Evolutionary conservation across 2,113 vertebrate genomes (phyloP).

Genomic region (Thomomys bottae): DNA sequence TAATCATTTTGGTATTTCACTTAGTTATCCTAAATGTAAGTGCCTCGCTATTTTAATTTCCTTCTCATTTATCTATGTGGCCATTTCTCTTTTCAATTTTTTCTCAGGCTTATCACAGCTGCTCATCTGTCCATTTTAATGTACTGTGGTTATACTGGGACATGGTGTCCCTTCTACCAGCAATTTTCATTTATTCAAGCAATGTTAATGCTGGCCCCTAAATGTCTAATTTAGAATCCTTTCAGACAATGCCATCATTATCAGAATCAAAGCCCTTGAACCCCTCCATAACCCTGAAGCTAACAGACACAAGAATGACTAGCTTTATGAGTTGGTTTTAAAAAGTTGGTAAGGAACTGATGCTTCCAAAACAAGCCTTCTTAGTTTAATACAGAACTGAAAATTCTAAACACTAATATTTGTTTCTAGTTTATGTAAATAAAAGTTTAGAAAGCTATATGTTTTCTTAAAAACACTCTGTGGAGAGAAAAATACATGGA

Average conservation of each 20-base stretch:
- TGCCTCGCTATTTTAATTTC: slow-evolving; percentile 63
- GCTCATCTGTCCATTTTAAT: slow-evolving; percentile 51
- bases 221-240: slow-evolving; percentile 38
- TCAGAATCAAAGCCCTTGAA: neutral
- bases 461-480: neutral
- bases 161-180: neutral
- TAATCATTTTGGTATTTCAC: slow-evolving; percentile 54
- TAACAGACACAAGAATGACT: neutral
- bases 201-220: slow-evolving; percentile 15
- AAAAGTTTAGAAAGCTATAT: slow-evolving; percentile 12
- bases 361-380: slow-evolving; percentile 6
- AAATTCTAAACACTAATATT: slow-evolving; percentile 44
- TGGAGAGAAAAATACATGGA: slow-evolving; percentile 18
- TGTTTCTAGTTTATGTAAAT: slow-evolving; percentile 35
- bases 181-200: slow-evolving; percentile 21
- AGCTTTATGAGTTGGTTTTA: neutral
- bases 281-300: neutral
- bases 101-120: slow-evolving; percentile 34
- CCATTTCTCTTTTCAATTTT: slow-evolving; percentile 27
- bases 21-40: slow-evolving; percentile 57
- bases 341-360: neutral
- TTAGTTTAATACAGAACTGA: neutral
- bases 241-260: slow-evolving; percentile 21
- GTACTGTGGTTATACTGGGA: slow-evolving; percentile 35
- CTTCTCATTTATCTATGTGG: slow-evolving; percentile 54